phyloP scores from a whole-genome alignment of 2,797 vertebrate species.

The Eulemur coronatus region DNA sequence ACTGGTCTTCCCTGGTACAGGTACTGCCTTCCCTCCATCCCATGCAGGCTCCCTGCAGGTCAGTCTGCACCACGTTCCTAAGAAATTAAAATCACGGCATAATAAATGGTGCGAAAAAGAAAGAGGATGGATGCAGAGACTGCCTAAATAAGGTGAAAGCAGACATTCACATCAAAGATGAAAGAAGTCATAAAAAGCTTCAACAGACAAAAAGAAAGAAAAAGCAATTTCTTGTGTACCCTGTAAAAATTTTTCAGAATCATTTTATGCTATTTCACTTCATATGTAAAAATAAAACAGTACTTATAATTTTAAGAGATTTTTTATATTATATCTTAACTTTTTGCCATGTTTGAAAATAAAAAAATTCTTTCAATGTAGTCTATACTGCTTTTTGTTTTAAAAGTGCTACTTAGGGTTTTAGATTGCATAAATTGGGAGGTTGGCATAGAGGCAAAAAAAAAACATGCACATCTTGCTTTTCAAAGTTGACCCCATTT shows the following conservation, averaged over 20 bases:
- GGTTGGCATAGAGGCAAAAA: neutral
- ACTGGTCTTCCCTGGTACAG: neutral
- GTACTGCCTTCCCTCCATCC: fast-evolving
- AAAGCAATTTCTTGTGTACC: neutral
- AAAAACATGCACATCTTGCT: neutral
- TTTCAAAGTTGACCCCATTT: neutral
- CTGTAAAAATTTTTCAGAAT: neutral
- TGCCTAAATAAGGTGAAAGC: neutral
- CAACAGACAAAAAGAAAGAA: no score
- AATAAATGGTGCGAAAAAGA: neutral
- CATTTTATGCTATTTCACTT: neutral
- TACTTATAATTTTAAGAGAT: neutral
- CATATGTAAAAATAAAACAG: neutral
- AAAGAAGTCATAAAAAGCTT: neutral
- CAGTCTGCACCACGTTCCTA: neutral
- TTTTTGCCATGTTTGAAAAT: neutral
- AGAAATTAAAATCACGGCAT: neutral
- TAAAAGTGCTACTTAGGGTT: neutral
- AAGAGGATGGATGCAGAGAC: neutral
- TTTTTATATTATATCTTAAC: neutral
- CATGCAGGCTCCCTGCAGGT: neutral
- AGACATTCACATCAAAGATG: neutral
- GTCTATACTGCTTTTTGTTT: neutral
- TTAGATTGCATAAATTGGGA: neutral
- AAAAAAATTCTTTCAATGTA: neutral